phyloP scores from a whole-genome alignment of 2,888 invertebrate species.

The Aspidiotus rigidus region DNA sequence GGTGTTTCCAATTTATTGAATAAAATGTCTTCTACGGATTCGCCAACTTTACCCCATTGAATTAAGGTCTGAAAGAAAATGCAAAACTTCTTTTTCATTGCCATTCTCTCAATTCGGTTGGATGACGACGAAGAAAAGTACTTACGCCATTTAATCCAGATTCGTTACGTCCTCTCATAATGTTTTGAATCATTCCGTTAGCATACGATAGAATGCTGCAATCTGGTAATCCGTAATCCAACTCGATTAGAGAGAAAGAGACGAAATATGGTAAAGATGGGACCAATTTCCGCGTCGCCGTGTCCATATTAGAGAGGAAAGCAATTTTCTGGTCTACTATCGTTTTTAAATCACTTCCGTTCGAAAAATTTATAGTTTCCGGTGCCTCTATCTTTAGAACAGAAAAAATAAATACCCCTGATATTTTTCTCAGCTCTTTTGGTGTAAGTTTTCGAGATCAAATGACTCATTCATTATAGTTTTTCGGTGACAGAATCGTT shows the following conservation, averaged over 20 bases:
- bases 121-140: neutral
- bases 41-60: constrained; percentile 28
- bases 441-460: no score
- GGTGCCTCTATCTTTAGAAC: neutral
- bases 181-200: constrained; percentile 19
- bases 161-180: constrained; percentile 11
- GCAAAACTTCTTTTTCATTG: neutral
- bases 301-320: constrained; percentile 58
- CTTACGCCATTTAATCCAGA: constrained; percentile 9
- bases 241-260: constrained; percentile 67
- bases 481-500: no score
- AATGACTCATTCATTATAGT: no score
- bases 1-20: constrained; percentile 4
- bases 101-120: neutral
- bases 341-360: constrained; percentile 12
- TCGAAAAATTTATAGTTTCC: neutral
- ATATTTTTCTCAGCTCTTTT: no score
- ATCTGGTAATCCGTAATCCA: constrained; percentile 50
- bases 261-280: constrained; percentile 85
- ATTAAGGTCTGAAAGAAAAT: constrained; percentile 16
- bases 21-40: constrained; percentile 6
- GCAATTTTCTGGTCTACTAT: neutral
- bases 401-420: no score
- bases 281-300: constrained; percentile 63
- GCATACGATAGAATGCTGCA: constrained; percentile 6